Base-by-base conservation (phyloP, 2,797 vertebrate species). In the Paguma larvata region DNA sequence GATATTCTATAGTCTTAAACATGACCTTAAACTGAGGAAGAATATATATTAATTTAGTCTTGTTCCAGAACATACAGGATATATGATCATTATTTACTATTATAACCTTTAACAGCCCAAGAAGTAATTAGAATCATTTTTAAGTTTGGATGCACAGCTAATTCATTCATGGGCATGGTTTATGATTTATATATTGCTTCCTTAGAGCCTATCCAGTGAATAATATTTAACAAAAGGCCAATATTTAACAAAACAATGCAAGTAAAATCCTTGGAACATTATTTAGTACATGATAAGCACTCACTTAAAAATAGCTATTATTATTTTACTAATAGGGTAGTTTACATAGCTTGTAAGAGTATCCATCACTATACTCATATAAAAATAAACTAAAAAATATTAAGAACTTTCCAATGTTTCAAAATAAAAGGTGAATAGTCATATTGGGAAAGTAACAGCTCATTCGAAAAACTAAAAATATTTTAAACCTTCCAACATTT, bases 221-320 rank as follows among this genome's bases (percentile, higher is more conserved):
- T 5, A 83, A 67, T 5, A 75, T 32, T 75, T 48, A 48, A 48
- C 27, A 46, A 46, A 48, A 53, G 32, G 5, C 3, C 19, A 63
- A 15, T 88, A 95, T 25, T 79, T 75, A 94, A 79, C 44, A 96
- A 97, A 95, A 77, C 67, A 90, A 68, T 89, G 21, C 15, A 78
- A 79, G 25, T 41, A 62, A 78, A 94, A 67, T 68, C 85, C 23
- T 92, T 79, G 41, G 23, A 93, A 32, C 46, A 78, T 59, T 77
- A 11, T 5, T 4, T 89, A 92, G 11, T 72, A 32, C 4, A 32
- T n/a, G 79, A 89, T 46, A 92, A 90, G 0, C 2, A 68, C 34
- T 62, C 16, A 34, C 32, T 63, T 78, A 93, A 62, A 11, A 78
- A 38, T 4, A 85, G 25, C 7, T 75, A n/a, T 72, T 80, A 73